A percentile compares a stretch with the other conserved stretches of the same genome.
Conservation (phyloP, 2,888 invertebrate genomes). For the Sussaba pulchella region DNA sequence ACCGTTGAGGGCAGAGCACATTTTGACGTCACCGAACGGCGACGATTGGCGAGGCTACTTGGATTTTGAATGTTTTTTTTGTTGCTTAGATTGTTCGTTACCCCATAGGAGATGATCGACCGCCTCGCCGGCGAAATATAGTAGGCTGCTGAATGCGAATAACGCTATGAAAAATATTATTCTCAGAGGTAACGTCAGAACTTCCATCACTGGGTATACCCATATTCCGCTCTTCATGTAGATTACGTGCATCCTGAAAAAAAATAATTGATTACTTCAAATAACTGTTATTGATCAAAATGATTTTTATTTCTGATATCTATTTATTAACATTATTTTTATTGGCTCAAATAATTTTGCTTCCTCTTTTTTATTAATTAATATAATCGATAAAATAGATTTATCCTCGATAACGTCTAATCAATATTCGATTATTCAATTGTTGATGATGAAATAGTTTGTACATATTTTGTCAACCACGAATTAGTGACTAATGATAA, state of each 20-base stretch:
- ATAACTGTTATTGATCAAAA: too few species aligned
- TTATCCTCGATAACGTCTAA: too few species aligned
- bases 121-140: slow-evolving; percentile 91
- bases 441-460: too few species aligned
- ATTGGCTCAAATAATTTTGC: too few species aligned
- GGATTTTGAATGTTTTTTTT: slow-evolving; percentile 79
- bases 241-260: slow-evolving; percentile 88
- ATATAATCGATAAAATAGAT: too few species aligned
- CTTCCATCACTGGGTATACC: slow-evolving; percentile 96
- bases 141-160: slow-evolving; percentile 86
- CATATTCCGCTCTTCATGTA: slow-evolving; percentile 91
- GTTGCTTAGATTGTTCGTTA: slow-evolving; percentile 83
- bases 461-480: too few species aligned
- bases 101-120: slow-evolving; percentile 91
- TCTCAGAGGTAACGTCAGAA: slow-evolving; percentile 90
- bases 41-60: slow-evolving; percentile 78
- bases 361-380: too few species aligned
- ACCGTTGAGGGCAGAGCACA: slow-evolving; percentile 75
- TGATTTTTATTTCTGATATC: too few species aligned
- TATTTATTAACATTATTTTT: too few species aligned
- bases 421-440: too few species aligned
- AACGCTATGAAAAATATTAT: slow-evolving; percentile 90
- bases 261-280: too few species aligned
- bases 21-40: slow-evolving; percentile 73
- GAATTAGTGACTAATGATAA: too few species aligned